phyloP scores from a whole-genome alignment of 2,797 vertebrate genomes.

The Manis pentadactyla region DNA sequence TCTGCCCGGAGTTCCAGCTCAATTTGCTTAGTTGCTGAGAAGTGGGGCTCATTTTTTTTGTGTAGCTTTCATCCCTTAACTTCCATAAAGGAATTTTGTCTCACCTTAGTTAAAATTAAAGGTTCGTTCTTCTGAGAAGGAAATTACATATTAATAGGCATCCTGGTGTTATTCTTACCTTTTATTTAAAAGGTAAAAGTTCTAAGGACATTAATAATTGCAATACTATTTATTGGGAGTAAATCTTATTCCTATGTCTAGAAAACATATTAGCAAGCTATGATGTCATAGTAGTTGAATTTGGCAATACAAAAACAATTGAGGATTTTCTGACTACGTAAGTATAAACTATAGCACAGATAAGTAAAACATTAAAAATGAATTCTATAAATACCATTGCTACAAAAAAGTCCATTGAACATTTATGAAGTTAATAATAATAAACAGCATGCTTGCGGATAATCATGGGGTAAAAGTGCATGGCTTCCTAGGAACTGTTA shows the following conservation, averaged over 20 bases:
- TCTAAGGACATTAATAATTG: slow-evolving; percentile 39
- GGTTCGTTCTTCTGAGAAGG: slow-evolving; percentile 35
- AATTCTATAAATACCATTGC: slow-evolving; percentile 39
- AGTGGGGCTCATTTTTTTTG: background rate
- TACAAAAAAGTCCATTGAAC: background rate
- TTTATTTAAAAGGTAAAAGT: slow-evolving; percentile 36
- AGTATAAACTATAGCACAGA: slow-evolving; percentile 10
- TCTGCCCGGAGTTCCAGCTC: background rate
- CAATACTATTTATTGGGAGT: background rate
- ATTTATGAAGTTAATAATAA: slow-evolving; percentile 50
- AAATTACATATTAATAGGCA: slow-evolving; percentile 46
- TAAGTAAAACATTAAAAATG: slow-evolving; percentile 42
- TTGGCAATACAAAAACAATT: slow-evolving; percentile 10
- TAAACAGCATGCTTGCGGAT: background rate
- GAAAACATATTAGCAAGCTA: slow-evolving; percentile 43
- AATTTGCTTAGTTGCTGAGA: background rate
- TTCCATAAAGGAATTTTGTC: slow-evolving; percentile 6
- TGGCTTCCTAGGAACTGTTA: slow-evolving; percentile 66
- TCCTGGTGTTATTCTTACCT: slow-evolving; percentile 50
- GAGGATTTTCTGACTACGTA: slow-evolving; percentile 1
- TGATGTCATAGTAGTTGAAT: background rate
- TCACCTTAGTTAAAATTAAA: slow-evolving; percentile 27
- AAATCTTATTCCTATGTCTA: slow-evolving; percentile 44
- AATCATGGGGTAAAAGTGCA: slow-evolving; percentile 13
- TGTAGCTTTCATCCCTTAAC: background rate